Evolutionary conservation across 1,140 invertebrate species (phyloP).

Genomic region (Nasonia giraulti): DNA sequence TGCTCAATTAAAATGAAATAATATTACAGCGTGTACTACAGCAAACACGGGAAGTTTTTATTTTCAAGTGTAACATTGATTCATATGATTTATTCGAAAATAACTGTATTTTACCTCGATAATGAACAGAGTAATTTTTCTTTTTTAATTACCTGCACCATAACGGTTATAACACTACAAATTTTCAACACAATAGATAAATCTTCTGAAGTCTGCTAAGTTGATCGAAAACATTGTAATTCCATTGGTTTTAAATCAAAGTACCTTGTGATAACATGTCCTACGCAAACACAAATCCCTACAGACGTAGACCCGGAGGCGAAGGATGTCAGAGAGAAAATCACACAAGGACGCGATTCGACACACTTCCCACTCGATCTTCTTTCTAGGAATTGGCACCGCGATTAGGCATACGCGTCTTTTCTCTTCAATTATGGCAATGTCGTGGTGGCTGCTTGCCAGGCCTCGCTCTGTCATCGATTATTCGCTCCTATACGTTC

Average conservation of each 20-base stretch:
- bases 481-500: background rate
- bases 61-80: background rate
- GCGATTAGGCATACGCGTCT: background rate
- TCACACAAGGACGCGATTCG: background rate
- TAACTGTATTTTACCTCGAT: background rate
- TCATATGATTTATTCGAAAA: too few relatives aligned
- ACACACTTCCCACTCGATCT: background rate
- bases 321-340: background rate
- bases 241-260: background rate
- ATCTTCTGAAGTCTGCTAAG: too few relatives aligned
- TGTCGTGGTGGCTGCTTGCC: background rate
- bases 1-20: background rate
- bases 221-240: background rate
- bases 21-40: background rate
- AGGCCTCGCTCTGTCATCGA: background rate
- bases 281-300: background rate
- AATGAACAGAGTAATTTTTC: background rate
- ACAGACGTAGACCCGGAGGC: background rate
- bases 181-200: too few relatives aligned
- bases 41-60: too few relatives aligned
- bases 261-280: background rate
- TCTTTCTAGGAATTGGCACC: background rate
- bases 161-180: background rate
- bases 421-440: background rate
- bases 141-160: background rate